Evolutionary conservation across 2,888 invertebrate genomes (phyloP).

Genomic region (Cyclophora punctaria): DNA sequence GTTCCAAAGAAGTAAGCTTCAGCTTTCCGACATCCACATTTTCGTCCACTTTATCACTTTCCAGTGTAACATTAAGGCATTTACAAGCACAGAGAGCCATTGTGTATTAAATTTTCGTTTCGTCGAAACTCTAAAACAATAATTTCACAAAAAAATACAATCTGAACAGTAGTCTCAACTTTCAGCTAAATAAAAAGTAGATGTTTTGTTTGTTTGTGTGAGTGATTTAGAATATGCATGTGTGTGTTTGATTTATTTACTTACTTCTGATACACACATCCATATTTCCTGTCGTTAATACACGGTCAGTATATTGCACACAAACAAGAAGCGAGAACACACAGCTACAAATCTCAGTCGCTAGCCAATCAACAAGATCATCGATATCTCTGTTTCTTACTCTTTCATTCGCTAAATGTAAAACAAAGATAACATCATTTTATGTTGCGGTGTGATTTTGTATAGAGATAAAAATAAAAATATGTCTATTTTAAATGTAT

Average conservation of each 20-base stretch:
- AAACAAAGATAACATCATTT: no score
- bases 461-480: no score
- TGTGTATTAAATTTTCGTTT: constrained; percentile 24
- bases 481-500: no score
- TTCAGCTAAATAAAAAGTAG: constrained; percentile 12
- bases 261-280: not conserved
- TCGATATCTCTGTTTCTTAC: no score
- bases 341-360: no score
- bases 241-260: not conserved
- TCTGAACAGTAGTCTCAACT: constrained; percentile 5
- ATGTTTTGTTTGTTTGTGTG: not conserved
- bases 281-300: not conserved
- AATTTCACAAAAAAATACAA: constrained; percentile 48
- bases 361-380: no score
- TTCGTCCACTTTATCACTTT: constrained; percentile 75
- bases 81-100: constrained; percentile 81
- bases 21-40: constrained; percentile 73
- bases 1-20: constrained; percentile 74
- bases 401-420: no score
- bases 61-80: constrained; percentile 83
- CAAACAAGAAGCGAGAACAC: no score
- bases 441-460: no score
- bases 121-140: constrained; percentile 40
- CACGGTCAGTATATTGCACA: not conserved
- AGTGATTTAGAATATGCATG: not conserved